phyloP scores from a whole-genome alignment of 1,140 invertebrate genomes.

The Steinernema khuongi region DNA sequence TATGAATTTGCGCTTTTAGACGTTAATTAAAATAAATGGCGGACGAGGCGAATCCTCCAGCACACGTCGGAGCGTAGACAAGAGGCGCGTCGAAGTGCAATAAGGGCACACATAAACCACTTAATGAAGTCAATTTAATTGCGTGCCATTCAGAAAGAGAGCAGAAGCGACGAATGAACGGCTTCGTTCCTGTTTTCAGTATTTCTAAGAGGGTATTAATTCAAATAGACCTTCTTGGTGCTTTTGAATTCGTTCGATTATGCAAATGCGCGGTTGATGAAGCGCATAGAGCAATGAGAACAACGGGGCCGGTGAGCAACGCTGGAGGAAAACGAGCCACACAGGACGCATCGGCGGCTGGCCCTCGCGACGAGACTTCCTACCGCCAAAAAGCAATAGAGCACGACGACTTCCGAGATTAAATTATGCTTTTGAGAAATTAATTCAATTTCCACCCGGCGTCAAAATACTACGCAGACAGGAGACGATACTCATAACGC shows the following conservation, averaged over 20 bases:
- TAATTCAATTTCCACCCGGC: background rate
- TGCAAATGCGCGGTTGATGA: background rate
- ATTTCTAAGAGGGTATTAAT: background rate
- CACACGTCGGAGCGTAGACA: background rate
- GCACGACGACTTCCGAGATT: background rate
- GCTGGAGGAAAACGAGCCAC: too few relatives aligned
- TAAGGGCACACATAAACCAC: background rate
- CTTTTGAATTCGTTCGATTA: background rate
- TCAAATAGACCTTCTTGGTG: background rate
- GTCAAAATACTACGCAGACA: slow-evolving; percentile 14
- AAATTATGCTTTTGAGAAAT: background rate
- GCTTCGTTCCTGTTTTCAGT: background rate
- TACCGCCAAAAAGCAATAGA: background rate
- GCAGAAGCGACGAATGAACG: background rate
- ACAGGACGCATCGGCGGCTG: background rate
- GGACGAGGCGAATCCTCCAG: background rate
- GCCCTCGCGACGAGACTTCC: background rate
- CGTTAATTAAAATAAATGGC: background rate
- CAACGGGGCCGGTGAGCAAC: background rate
- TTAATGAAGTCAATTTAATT: slow-evolving; percentile 14
- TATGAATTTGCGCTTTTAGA: background rate
- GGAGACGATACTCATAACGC: too few relatives aligned
- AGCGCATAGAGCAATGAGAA: background rate
- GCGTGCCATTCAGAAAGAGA: slow-evolving; percentile 5
- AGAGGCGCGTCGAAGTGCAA: background rate